phyloP scores from a whole-genome alignment of 2,113 vertebrate species.

The Nycticorax nycticorax region DNA sequence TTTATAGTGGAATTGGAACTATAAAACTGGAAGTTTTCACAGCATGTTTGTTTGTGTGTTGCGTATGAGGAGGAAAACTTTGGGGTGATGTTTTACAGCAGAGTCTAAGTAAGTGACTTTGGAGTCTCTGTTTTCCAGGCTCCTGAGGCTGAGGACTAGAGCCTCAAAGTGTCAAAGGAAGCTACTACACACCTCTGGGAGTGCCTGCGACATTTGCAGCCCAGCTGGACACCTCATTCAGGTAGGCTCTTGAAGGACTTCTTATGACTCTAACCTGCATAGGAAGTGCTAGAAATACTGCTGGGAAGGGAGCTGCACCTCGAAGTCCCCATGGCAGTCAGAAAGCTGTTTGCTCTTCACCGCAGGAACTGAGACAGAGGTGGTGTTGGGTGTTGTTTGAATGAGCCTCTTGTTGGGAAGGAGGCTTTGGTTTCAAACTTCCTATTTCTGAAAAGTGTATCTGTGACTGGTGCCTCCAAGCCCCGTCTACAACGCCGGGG shows the following conservation, averaged over 20 bases:
- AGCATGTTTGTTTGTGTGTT: neutral
- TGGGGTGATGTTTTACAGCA: neutral
- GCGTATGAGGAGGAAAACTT: neutral
- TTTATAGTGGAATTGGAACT: neutral
- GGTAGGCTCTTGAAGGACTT: neutral
- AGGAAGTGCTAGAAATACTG: neutral
- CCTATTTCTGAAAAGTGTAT: neutral
- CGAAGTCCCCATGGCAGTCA: neutral
- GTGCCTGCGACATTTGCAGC: neutral
- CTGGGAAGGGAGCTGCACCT: neutral
- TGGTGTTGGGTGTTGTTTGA: neutral
- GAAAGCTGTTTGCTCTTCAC: neutral
- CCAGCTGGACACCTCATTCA: neutral
- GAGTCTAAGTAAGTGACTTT: neutral
- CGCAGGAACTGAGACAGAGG: neutral
- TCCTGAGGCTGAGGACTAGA: neutral
- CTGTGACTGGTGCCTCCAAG: neutral
- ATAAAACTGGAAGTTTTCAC: neutral
- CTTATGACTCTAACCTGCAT: neutral
- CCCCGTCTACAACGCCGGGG: neutral
- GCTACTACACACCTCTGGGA: neutral
- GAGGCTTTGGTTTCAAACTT: neutral
- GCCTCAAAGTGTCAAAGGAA: neutral
- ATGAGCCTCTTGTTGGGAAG: neutral
- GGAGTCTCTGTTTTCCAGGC: neutral